Percentiles rank a stretch among this genome's conserved stretches.
Evolutionary conservation across 2,797 vertebrate genomes (phyloP).

Genomic region (Glyptemys insculpta): DNA sequence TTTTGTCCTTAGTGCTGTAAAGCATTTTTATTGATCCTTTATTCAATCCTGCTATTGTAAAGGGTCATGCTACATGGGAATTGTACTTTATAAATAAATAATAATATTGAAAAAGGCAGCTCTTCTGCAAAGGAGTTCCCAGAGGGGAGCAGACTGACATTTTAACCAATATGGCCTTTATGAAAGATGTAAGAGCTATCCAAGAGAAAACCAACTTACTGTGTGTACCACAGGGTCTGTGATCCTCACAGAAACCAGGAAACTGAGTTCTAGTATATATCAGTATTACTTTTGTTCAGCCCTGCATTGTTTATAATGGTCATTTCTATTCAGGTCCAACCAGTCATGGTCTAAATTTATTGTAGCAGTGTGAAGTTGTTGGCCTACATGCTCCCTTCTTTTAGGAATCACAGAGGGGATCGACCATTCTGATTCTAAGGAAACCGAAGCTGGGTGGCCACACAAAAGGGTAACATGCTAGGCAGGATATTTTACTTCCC

Average conservation of each 20-base stretch:
- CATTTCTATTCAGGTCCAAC: background rate
- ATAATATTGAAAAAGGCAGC: background rate
- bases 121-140: background rate
- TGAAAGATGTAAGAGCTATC: background rate
- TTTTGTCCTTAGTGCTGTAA: background rate
- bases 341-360: background rate
- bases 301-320: background rate
- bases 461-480: background rate
- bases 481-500: slow-evolving; percentile 42
- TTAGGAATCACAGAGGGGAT: background rate
- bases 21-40: slow-evolving; percentile 9
- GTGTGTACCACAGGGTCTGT: background rate
- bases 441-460: background rate
- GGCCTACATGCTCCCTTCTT: background rate
- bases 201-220: background rate
- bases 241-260: background rate
- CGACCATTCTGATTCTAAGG: background rate
- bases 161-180: background rate
- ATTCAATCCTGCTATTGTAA: slow-evolving; percentile 14
- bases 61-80: background rate
- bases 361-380: background rate
- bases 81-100: slow-evolving; percentile 6
- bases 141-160: background rate
- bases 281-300: background rate
- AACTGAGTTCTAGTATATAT: background rate